Conservation (phyloP, 2,888 invertebrate species). For the Phania funesta region DNA sequence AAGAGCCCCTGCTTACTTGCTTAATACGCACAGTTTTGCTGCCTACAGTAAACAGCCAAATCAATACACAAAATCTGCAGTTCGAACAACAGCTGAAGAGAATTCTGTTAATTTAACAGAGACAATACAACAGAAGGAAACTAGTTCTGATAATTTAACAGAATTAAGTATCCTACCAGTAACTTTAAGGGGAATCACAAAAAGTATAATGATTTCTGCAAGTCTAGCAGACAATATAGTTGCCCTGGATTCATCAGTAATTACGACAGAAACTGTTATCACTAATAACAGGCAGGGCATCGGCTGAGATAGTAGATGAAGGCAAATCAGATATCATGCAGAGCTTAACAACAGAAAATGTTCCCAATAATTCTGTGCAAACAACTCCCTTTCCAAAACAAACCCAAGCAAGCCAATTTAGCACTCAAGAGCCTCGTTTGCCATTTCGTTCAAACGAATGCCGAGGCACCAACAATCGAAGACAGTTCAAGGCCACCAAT, state of each 20-base stretch:
- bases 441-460: slow-evolving; percentile 60
- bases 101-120: neutral
- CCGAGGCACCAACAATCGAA: slow-evolving; percentile 41
- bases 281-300: no score
- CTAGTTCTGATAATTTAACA: neutral
- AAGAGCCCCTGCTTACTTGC: neutral
- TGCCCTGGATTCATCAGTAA: neutral
- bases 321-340: no score
- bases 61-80: neutral
- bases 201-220: no score
- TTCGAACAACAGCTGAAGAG: neutral
- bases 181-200: neutral
- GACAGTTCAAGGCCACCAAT: slow-evolving; percentile 54
- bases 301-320: no score
- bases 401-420: no score
- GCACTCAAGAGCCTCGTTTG: slow-evolving; percentile 52
- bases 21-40: neutral
- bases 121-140: neutral
- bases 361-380: no score
- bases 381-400: neutral
- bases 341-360: no score
- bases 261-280: neutral
- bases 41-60: neutral
- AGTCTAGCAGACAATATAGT: no score
- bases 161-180: neutral